Conservation (phyloP, 92 coral and sea anemone genomes). For the Actinostola sp. region DNA sequence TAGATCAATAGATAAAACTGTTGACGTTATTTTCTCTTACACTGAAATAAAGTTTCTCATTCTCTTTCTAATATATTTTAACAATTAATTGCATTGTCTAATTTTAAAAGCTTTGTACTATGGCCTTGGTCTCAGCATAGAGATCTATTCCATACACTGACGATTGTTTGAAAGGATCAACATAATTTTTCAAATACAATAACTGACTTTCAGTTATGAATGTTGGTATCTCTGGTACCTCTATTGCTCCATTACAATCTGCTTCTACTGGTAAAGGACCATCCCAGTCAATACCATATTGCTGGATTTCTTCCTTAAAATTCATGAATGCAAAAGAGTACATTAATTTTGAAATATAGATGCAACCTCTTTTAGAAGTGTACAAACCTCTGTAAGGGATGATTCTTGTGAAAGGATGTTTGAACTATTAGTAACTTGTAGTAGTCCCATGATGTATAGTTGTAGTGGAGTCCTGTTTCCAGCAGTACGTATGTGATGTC, state of each 20-base stretch:
- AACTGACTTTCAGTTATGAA: conserved; percentile 24
- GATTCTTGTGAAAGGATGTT: no score
- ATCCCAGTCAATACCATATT: conserved; percentile 41
- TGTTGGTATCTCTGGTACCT: conserved; percentile 50
- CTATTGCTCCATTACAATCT: conserved; percentile 32
- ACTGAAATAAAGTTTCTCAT: no score
- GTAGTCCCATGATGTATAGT: conserved; percentile 43
- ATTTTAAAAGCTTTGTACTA: neutral
- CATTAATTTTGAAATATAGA: no score
- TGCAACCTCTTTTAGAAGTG: no score
- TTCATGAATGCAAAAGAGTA: no score
- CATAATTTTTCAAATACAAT: conserved; percentile 1
- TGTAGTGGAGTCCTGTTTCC: conserved; percentile 46
- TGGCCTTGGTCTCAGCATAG: no score
- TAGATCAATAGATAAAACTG: no score
- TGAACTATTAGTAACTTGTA: no score
- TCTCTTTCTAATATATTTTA: neutral
- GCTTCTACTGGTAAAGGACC: conserved; percentile 47
- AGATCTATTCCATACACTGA: no score
- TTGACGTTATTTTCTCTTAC: no score
- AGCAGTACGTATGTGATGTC: conserved; percentile 50
- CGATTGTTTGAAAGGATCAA: conserved; percentile 23
- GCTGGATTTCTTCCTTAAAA: conserved; percentile 25
- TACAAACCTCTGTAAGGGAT: conserved; percentile 20
- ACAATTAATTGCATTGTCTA: neutral